phyloP scores from a whole-genome alignment of 2,888 invertebrate species.

The Pecten maximus region DNA sequence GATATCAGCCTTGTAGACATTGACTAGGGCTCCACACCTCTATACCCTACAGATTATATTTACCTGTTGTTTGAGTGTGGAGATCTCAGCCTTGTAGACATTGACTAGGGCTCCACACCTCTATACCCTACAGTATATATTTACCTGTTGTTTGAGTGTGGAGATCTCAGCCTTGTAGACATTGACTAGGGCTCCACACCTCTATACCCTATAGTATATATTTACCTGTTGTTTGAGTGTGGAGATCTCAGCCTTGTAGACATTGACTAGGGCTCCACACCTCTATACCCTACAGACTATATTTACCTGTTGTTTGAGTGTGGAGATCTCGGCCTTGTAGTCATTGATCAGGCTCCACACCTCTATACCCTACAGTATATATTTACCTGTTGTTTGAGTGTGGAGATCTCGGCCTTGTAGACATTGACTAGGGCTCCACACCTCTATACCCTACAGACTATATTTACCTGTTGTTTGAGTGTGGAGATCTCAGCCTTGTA shows the following conservation, averaged over 20 bases:
- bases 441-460: not conserved
- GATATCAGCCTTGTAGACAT: too few relatives aligned
- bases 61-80: slow-evolving; percentile 66
- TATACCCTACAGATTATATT: not conserved
- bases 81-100: slow-evolving; percentile 73
- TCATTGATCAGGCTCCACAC: not conserved
- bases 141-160: not conserved
- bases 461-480: slow-evolving; percentile 63
- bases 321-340: not conserved
- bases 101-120: slow-evolving; percentile 65
- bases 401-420: slow-evolving; percentile 53
- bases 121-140: not conserved
- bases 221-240: slow-evolving; percentile 68
- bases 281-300: slow-evolving; percentile 40
- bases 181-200: not conserved
- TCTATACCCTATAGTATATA: not conserved
- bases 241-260: slow-evolving; percentile 75
- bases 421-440: slow-evolving; percentile 55
- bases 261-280: slow-evolving; percentile 75
- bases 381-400: not conserved
- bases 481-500: slow-evolving; percentile 54
- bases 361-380: not conserved
- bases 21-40: too few relatives aligned
- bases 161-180: not conserved
- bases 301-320: slow-evolving; percentile 1